These are phyloP conservation scores for Onychomys arenicola DNA, from an alignment of 2,797 vertebrate genomes.

Conservation along the genomic window DNA sequence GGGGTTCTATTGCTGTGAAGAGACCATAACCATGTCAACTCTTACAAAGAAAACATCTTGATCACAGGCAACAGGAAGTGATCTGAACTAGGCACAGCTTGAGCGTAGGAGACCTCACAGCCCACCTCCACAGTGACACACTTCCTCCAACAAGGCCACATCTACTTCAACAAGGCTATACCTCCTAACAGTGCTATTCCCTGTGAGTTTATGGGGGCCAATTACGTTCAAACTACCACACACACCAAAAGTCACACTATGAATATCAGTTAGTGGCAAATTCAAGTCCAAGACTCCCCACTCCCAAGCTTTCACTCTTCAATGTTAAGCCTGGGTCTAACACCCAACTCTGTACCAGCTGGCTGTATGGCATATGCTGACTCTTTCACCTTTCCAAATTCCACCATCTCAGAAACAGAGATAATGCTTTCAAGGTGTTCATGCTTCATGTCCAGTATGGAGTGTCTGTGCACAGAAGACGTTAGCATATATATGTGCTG, in stretches of 20 bases:
- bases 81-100: background rate
- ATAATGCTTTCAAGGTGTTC: background rate
- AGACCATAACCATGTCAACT: background rate
- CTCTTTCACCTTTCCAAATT: background rate
- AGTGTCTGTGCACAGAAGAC: background rate
- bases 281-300: background rate
- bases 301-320: background rate
- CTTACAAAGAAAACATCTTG: background rate
- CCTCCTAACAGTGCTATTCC: background rate
- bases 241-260: background rate
- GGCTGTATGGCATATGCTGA: background rate
- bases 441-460: fast-evolving
- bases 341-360: background rate
- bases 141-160: background rate
- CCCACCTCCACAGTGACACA: background rate
- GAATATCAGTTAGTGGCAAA: background rate
- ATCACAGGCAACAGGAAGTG: background rate
- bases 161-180: background rate
- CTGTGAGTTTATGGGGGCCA: background rate
- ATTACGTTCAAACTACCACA: background rate
- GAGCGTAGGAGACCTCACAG: background rate
- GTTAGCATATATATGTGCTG: background rate
- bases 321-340: background rate
- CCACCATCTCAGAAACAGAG: background rate
- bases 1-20: background rate